A percentile compares a stretch with the other conserved stretches of the same genome.
phyloP scores from a whole-genome alignment of 2,797 vertebrate genomes.

The Rhodeus uyekii region DNA sequence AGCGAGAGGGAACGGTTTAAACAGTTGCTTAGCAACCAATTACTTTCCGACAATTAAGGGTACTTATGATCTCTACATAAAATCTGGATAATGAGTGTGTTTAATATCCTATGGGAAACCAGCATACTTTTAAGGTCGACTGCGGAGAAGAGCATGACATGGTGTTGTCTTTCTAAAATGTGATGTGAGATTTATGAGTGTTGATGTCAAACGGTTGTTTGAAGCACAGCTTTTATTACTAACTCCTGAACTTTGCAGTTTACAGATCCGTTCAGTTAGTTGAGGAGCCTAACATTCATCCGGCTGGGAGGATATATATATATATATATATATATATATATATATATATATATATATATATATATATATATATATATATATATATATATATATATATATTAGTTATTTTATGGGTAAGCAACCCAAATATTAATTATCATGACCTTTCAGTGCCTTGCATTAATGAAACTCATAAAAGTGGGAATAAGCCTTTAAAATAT shows the following conservation, averaged over 20 bases:
- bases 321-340: too few species aligned
- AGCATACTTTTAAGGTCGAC: constrained; percentile 3
- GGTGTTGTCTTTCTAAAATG: constrained; percentile 15
- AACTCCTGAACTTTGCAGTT: constrained; percentile 19
- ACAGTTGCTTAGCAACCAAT: constrained; percentile 62
- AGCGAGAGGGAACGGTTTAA: constrained; percentile 47
- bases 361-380: too few species aligned
- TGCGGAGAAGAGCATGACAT: not conserved
- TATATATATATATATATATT: too few species aligned
- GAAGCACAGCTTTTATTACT: not conserved
- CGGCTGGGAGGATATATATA: not conserved
- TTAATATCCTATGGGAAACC: constrained; percentile 48
- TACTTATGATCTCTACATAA: constrained; percentile 52
- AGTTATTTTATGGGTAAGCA: constrained; percentile 7
- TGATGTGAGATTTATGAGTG: constrained; percentile 11
- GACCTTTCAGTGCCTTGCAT: not conserved
- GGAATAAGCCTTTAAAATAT: not conserved
- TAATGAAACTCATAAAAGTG: not conserved
- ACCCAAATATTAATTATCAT: not conserved
- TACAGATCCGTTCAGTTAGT: not conserved
- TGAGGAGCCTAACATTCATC: not conserved
- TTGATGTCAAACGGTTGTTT: not conserved
- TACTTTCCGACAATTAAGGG: constrained; percentile 57
- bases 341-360: too few species aligned
- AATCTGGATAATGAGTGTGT: constrained; percentile 49